Base-by-base conservation (phyloP, 2,888 invertebrate species). In the Acleris sparsana region DNA sequence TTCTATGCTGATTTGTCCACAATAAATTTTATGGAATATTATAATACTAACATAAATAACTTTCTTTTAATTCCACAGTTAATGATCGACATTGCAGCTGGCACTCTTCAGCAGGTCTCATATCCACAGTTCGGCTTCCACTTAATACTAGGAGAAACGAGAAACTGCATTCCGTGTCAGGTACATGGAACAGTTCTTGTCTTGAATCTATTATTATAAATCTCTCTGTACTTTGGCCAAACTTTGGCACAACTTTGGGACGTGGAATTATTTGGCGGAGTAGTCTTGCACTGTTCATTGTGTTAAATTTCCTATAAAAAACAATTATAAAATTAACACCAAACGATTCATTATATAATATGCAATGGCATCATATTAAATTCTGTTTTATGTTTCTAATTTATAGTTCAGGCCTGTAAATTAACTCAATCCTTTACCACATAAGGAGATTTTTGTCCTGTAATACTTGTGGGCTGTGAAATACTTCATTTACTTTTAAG, bases 91-190 rank as follows among this genome's bases (percentile, higher is more conserved):
- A 98, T 61, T 94, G 93, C 70, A 94, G 88, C 71, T 90, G 92
- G 79, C 97, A 98, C 82, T 97, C 96, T 66, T 94, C 93, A 48
- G 96, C 95, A n/a, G 97, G 97, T 70, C 94, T 91, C 65, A 98
- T 84, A 63, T 95, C 93, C 69, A 97, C 93, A 61, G 94, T 93
- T 76, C 97, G 93, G 61, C 94, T 93, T 13, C 97, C 97, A 79
- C 94, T 94, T 11, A 95, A 94, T 80, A 96, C 96, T 70, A 95
- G 93, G 16, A 97, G 80, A 85, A 97, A 95, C 60, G 97, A 95
- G 84, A 95, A 96, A 73, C 95, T 95, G 80, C 97, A 97, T 84
- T 97, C 97, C 13, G 96, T 95, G 76, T 96, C 95, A 11, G 97
- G 97, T 83, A 97, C 85, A 69, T 88, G 83, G 79, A 97, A 97